Evolutionary conservation across 2,888 invertebrate genomes (phyloP).

Genomic region (Clostera curtula): DNA sequence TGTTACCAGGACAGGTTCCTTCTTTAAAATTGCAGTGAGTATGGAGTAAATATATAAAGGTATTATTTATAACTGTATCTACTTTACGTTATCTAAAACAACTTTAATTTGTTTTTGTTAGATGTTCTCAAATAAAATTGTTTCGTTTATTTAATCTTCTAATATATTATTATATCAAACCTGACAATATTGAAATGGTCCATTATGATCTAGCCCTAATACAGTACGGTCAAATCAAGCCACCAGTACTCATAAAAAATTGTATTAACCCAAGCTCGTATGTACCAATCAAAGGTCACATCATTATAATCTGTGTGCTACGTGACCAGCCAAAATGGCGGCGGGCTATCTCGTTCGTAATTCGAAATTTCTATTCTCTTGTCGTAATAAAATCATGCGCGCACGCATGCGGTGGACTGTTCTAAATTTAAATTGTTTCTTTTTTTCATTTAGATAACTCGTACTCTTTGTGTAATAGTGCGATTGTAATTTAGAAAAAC

Average conservation of each 20-base stretch:
- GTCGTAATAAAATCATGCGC: slow-evolving; percentile 65
- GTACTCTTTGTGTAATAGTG: slow-evolving; percentile 1
- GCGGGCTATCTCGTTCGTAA: slow-evolving; percentile 42
- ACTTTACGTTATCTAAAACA: too few relatives aligned
- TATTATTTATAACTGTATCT: too few relatives aligned
- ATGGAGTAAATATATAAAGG: too few relatives aligned
- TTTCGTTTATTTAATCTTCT: too few relatives aligned
- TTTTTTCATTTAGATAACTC: slow-evolving; percentile 13
- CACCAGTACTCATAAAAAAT: slow-evolving; percentile 57
- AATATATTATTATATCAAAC: slow-evolving; percentile 1
- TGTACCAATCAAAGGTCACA: slow-evolving; percentile 63
- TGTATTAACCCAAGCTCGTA: slow-evolving; percentile 56
- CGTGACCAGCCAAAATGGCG: slow-evolving; percentile 61
- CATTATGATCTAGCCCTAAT: slow-evolving; percentile 21
- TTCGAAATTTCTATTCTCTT: slow-evolving; percentile 67
- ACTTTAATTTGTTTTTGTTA: too few relatives aligned
- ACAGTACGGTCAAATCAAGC: slow-evolving; percentile 40
- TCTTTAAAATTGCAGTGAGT: too few relatives aligned
- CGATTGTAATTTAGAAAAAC: slow-evolving; percentile 1
- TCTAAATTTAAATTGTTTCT: slow-evolving; percentile 35
- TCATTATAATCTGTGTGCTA: slow-evolving; percentile 58
- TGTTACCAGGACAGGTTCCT: too few relatives aligned
- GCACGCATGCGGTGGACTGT: slow-evolving; percentile 39
- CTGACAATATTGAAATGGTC: slow-evolving; percentile 2
- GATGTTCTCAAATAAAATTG: too few relatives aligned